A percentile compares a stretch with the other conserved stretches of the same genome.
These are phyloP conservation scores for Mimumesa dahlbomi DNA, from an alignment of 2,888 invertebrate species.

Conservation along the genomic window DNA sequence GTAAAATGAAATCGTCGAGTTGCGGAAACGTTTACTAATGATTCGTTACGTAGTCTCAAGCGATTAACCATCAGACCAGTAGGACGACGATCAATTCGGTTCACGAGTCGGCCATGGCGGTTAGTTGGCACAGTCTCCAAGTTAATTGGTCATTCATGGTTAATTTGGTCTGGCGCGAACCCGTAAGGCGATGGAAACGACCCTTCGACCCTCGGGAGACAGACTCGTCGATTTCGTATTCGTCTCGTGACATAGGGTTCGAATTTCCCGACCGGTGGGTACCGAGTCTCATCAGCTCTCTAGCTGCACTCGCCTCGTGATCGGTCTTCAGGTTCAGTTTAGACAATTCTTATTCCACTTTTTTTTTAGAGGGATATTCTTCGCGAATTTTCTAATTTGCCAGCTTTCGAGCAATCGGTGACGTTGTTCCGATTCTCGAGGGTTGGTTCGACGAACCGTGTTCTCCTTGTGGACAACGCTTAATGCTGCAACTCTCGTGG, in stretches of 20 bases:
- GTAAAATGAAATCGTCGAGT: neutral
- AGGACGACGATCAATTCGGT: constrained; percentile 60
- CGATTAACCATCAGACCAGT: constrained; percentile 54
- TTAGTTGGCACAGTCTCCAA: constrained; percentile 70
- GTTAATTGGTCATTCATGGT: constrained; percentile 80
- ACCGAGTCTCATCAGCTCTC: constrained; percentile 43
- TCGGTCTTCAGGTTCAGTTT: no score
- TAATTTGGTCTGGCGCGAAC: constrained; percentile 77
- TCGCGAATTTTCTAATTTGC: no score
- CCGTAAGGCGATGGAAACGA: constrained; percentile 73
- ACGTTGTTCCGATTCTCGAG: neutral
- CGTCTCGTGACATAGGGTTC: constrained; percentile 64
- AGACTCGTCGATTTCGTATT: constrained; percentile 72
- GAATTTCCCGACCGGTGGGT: constrained; percentile 52
- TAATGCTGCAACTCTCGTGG: constrained; percentile 29
- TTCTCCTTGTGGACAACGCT: constrained; percentile 34
- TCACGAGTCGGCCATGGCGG: constrained; percentile 55
- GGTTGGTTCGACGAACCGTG: neutral
- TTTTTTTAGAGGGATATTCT: no score
- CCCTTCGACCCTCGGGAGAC: constrained; percentile 64
- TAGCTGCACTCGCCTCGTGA: constrained; percentile 14
- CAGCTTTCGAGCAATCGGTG: no score
- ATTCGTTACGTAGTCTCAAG: constrained; percentile 35
- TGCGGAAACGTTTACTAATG: neutral
- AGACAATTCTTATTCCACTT: no score